Evolutionary conservation across 2,797 vertebrate genomes (phyloP).

Genomic region (Scyliorhinus canicula): DNA sequence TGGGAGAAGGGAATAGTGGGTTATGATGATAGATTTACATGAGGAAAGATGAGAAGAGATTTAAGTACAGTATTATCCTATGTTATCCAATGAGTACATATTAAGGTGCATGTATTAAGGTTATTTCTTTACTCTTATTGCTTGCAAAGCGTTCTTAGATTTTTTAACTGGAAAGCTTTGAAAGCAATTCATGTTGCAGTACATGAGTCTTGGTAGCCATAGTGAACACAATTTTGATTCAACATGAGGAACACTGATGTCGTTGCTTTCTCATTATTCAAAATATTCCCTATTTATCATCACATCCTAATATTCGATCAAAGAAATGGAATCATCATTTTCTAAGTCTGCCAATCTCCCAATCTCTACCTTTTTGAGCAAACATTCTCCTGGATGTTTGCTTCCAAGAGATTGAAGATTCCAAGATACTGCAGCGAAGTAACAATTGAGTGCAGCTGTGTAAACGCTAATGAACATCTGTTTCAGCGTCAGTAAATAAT

Average conservation of each 20-base stretch:
- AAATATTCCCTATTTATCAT: neutral
- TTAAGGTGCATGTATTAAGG: neutral
- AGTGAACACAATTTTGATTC: neutral
- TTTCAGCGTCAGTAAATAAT: constrained; percentile 7
- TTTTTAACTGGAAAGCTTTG: neutral
- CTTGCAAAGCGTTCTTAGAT: neutral
- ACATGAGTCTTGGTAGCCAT: neutral
- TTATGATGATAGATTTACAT: too few species aligned
- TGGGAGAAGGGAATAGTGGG: too few species aligned
- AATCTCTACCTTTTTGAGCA: neutral
- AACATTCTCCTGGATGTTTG: neutral
- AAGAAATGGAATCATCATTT: neutral
- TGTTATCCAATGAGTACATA: too few species aligned
- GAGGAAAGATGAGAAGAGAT: too few species aligned
- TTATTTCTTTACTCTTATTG: neutral
- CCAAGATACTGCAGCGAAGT: neutral
- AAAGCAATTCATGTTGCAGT: neutral
- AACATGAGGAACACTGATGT: neutral
- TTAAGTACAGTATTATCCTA: too few species aligned
- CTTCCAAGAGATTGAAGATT: neutral
- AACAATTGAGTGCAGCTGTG: constrained; percentile 13
- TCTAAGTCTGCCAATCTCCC: neutral
- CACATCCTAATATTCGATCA: neutral
- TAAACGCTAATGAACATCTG: constrained; percentile 20
- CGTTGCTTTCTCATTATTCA: neutral